Conservation (phyloP, 2,797 vertebrate genomes). For the Chiroxiphia lanceolata region DNA sequence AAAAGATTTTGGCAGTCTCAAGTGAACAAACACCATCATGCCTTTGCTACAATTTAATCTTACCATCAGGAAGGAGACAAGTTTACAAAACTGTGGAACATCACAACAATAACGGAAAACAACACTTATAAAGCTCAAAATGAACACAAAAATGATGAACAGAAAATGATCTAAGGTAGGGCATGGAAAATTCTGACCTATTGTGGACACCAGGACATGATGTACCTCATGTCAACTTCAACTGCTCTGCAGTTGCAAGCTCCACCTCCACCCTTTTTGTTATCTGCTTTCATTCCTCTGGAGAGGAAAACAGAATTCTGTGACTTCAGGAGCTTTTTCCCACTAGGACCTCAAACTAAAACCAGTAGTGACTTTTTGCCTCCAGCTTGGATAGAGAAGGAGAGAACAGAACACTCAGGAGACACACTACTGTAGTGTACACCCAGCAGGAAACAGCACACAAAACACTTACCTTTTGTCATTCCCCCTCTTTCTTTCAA, state of each 20-base stretch:
- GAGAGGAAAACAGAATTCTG: constrained; percentile 23
- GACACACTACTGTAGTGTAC: not conserved
- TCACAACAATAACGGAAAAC: not conserved
- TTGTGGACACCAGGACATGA: not conserved
- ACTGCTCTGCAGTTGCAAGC: constrained; percentile 80
- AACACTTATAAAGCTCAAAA: not conserved
- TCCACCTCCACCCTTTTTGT: constrained; percentile 80
- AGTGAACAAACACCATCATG: not conserved
- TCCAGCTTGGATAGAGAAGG: not conserved
- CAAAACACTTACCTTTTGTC: constrained; percentile 75
- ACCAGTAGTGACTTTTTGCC: not conserved
- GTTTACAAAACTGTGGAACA: not conserved
- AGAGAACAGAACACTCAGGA: not conserved
- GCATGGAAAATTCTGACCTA: not conserved
- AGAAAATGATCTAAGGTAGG: not conserved
- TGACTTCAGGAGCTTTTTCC: not conserved
- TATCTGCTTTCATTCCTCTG: constrained; percentile 81
- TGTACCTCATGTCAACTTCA: constrained; percentile 77
- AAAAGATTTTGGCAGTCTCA: not conserved
- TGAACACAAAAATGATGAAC: not conserved
- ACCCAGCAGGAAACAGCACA: not conserved
- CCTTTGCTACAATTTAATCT: not conserved
- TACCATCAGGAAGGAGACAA: not conserved
- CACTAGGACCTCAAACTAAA: not conserved
- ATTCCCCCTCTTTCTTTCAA: constrained; percentile 83